Conservation (phyloP, 2,113 vertebrate genomes). For the Nibea coibor region DNA sequence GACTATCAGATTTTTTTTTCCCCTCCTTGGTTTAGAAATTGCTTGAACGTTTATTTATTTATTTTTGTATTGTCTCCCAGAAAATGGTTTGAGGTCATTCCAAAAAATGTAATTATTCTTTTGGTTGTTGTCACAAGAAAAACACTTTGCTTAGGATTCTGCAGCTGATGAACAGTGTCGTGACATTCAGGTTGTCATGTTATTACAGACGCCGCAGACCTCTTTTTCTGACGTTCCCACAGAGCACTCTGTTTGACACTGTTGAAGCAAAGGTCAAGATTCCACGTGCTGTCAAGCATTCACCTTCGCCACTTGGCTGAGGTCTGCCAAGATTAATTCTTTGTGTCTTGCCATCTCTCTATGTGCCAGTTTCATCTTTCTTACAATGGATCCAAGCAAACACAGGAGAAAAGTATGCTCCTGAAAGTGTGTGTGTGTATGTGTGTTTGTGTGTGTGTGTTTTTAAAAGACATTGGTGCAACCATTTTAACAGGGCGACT, state of each 20-base stretch:
- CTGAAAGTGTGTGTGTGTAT: slow-evolving; percentile 45
- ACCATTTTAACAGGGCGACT: slow-evolving; percentile 83
- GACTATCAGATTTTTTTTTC: neutral
- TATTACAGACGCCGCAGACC: slow-evolving; percentile 44
- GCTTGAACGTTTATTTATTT: neutral
- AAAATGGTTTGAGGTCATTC: slow-evolving; percentile 9
- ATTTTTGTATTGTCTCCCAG: neutral
- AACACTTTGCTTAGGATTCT: slow-evolving; percentile 14
- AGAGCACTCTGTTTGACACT: slow-evolving; percentile 57
- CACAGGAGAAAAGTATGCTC: slow-evolving; percentile 69
- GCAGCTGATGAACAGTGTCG: slow-evolving; percentile 43
- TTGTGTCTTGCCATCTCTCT: slow-evolving; percentile 73
- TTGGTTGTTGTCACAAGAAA: neutral
- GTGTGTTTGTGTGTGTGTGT: slow-evolving; percentile 54
- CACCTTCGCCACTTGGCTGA: slow-evolving; percentile 77
- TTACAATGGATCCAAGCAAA: slow-evolving; percentile 81
- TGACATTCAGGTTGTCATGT: slow-evolving; percentile 65
- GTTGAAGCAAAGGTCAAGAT: slow-evolving; percentile 77
- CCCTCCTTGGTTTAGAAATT: neutral
- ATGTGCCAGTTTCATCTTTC: slow-evolving; percentile 74
- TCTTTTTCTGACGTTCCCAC: slow-evolving; percentile 51
- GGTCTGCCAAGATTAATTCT: slow-evolving; percentile 81
- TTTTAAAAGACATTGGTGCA: slow-evolving; percentile 80
- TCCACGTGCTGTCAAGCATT: slow-evolving; percentile 67
- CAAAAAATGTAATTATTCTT: slow-evolving; percentile 19